Evolutionary conservation across 2,797 vertebrate species (phyloP).

Genomic region (Takifugu rubripes): DNA sequence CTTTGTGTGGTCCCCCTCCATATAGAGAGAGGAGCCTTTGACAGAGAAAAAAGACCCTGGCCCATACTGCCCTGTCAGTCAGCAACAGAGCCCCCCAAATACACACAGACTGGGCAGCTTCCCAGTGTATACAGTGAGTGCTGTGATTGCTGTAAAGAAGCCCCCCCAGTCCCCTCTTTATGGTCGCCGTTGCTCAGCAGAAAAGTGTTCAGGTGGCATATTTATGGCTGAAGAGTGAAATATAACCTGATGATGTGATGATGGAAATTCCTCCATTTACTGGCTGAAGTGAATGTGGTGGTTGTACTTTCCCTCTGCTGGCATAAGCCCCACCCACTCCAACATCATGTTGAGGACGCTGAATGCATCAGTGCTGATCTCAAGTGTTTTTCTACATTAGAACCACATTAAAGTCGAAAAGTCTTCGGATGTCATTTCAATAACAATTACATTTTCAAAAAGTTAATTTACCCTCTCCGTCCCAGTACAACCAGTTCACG

Average conservation of each 20-base stretch:
- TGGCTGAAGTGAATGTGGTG: slow-evolving; percentile 44
- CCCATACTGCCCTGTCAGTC: slow-evolving; percentile 33
- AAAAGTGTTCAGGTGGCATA: slow-evolving; percentile 22
- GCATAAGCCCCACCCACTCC: neutral
- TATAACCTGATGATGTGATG: slow-evolving; percentile 49
- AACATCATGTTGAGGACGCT: no score
- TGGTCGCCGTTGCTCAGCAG: neutral
- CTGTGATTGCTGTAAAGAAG: no score
- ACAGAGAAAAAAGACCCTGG: slow-evolving; percentile 2
- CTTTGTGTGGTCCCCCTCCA: slow-evolving; percentile 57
- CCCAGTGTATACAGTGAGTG: no score
- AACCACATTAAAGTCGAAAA: no score
- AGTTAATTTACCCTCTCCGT: neutral
- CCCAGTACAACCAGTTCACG: neutral
- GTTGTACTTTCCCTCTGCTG: slow-evolving; percentile 41
- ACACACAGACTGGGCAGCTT: no score
- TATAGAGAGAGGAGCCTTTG: slow-evolving; percentile 17
- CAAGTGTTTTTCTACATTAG: no score
- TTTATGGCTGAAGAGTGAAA: slow-evolving; percentile 39
- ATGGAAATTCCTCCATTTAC: slow-evolving; percentile 59
- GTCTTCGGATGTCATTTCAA: no score
- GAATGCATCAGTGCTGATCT: slow-evolving; percentile 12
- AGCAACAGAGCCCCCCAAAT: neutral
- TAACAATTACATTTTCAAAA: no score
- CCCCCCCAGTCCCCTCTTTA: no score